Evolutionary conservation across 2,113 vertebrate species (phyloP).

Genomic region (Otus sunia): DNA sequence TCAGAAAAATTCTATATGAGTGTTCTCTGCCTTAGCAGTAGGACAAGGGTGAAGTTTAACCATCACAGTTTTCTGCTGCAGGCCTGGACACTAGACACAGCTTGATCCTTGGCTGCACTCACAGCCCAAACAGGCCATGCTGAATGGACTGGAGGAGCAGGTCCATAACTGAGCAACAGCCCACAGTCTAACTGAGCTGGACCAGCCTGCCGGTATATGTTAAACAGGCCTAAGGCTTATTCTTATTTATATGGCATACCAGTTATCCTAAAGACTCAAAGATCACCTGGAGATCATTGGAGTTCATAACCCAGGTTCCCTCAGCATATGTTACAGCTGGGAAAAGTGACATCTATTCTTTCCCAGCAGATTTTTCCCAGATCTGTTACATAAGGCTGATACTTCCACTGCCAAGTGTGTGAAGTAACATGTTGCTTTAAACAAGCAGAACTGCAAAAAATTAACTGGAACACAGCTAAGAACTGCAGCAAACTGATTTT

Average conservation of each 20-base stretch:
- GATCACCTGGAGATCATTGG: neutral
- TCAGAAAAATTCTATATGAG: neutral
- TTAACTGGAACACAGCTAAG: neutral
- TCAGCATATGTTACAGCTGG: neutral
- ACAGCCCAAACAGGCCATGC: no score
- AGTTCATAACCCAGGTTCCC: neutral
- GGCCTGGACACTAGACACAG: neutral
- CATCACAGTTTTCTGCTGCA: neutral
- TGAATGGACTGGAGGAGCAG: neutral
- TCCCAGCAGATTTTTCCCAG: conserved; percentile 22
- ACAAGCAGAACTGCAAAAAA: neutral
- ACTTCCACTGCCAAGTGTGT: neutral
- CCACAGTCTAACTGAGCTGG: neutral
- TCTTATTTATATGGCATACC: neutral
- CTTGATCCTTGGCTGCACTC: neutral
- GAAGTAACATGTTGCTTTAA: neutral
- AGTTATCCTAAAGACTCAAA: neutral
- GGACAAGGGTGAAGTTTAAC: neutral
- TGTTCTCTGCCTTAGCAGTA: neutral
- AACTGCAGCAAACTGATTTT: conserved; percentile 29
- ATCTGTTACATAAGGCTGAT: neutral
- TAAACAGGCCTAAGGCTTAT: neutral
- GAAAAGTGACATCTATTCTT: neutral
- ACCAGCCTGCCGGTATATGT: neutral
- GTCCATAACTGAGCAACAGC: neutral